Base-by-base conservation (phyloP, 2,113 vertebrate genomes). In the Tachysurus vachellii region DNA sequence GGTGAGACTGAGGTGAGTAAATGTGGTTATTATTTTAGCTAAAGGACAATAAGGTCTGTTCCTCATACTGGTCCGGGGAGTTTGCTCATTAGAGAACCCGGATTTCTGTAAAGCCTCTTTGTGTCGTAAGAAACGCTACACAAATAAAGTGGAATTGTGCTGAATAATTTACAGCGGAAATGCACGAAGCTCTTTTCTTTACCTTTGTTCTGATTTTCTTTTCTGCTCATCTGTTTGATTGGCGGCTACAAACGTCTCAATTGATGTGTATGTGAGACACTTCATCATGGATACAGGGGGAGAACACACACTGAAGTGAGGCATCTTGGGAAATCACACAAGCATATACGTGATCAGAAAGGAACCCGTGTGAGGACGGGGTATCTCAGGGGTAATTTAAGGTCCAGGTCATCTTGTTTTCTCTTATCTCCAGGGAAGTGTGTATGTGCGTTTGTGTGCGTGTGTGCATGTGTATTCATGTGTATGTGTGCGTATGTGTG, bases 261-360 rank as follows among this genome's bases (percentile, higher is more conserved):
- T 75, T 87, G 80, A 70, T 16, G 13, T 44, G 21, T 70, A 21
- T 86, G 50, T 70, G 50, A 57, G 31, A 61, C 62, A 17, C 47
- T 80, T 80, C 59, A 56, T 86, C 84, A 80, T 7, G 75, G 16
- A 56, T 42, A 73, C 11, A n/a, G 54, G 36, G 50, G 36, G 47
- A 42, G 79, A 31, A 73, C 80, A 75, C 89, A 64, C 89, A 92
- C 92, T 91, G 89, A 92, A 85, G 88, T 85, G 76, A 19, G 89
- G 91, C 91, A 93, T 92, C 94, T 88, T 87, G 93, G 94, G 94
- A 94, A 94, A 94, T 94, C 93, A 93, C 93, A 92, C 86, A 88
- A 89, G 90, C 93, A 92, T 92, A 94, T 93, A 92, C 92, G 92
- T 93, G 90, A 93, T 89, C 28, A 80, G 62, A 62, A 44, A 19